Percentiles rank a stretch among this genome's conserved stretches.
phyloP scores from a whole-genome alignment of 2,888 invertebrate genomes.

The Aethes cnicana region DNA sequence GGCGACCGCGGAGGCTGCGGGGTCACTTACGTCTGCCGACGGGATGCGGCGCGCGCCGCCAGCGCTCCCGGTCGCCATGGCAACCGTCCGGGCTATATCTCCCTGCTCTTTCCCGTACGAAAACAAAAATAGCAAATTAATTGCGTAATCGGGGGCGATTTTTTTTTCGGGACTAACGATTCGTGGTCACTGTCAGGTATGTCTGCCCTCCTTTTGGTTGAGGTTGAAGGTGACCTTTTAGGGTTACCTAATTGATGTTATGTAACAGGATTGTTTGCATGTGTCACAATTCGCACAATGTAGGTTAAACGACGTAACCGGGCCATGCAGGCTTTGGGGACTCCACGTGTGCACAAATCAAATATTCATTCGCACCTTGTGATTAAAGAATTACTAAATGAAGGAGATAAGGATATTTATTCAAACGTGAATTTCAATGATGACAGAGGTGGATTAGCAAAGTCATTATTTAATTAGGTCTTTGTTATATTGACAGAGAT shows the following conservation, averaged over 20 bases:
- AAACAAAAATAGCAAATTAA: conserved; percentile 81
- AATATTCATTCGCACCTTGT: conserved; percentile 12
- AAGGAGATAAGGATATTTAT: too few relatives aligned
- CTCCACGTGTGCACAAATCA: conserved; percentile 19
- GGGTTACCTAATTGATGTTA: conserved; percentile 30
- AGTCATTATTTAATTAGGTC: too few relatives aligned
- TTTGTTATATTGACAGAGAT: too few relatives aligned
- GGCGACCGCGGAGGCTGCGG: conserved; percentile 64
- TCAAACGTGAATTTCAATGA: too few relatives aligned
- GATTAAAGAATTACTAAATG: too few relatives aligned
- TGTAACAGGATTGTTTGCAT: conserved; percentile 29
- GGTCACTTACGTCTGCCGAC: conserved; percentile 66
- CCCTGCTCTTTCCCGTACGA: conserved; percentile 64
- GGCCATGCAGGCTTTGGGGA: conserved; percentile 24
- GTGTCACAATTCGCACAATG: conserved; percentile 27
- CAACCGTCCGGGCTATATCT: conserved; percentile 74
- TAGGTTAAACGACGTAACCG: conserved; percentile 31
- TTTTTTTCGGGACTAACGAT: conserved; percentile 59
- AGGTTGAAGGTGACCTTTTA: conserved; percentile 6
- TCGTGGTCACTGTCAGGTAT: conserved; percentile 33
- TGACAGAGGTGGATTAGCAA: too few relatives aligned
- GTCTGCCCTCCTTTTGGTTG: background rate
- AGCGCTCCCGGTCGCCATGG: conserved; percentile 71
- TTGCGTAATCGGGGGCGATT: conserved; percentile 73
- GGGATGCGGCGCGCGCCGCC: conserved; percentile 76